These are phyloP conservation scores for Gymnoscopelus braueri DNA, from an alignment of 2,797 vertebrate species.

Conservation along the genomic window DNA sequence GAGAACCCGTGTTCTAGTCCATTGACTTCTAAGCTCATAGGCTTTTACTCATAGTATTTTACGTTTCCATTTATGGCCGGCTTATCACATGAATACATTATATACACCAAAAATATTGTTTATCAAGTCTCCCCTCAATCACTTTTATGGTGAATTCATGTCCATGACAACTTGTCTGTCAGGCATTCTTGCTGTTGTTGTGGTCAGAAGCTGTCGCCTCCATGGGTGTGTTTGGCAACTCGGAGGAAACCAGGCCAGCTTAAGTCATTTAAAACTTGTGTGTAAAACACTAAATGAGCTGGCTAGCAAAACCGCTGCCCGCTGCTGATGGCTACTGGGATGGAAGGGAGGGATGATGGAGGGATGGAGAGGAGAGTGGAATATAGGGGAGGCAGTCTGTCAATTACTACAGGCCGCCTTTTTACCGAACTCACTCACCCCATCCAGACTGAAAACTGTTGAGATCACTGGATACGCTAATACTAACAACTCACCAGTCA, in stretches of 20 bases:
- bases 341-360: slow-evolving; percentile 13
- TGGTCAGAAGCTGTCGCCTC: slow-evolving; percentile 68
- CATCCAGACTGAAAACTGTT: background rate
- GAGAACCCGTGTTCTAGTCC: too few relatives aligned
- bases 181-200: slow-evolving; percentile 59
- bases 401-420: background rate
- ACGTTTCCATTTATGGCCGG: too few relatives aligned
- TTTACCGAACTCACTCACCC: slow-evolving; percentile 32
- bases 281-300: slow-evolving; percentile 75
- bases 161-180: slow-evolving; percentile 36
- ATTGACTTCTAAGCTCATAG: too few relatives aligned
- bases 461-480: background rate
- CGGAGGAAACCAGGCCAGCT: slow-evolving; percentile 63
- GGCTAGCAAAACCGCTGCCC: slow-evolving; percentile 53
- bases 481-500: background rate
- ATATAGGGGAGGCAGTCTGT: background rate
- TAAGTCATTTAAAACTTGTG: slow-evolving; percentile 65
- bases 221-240: slow-evolving; percentile 63
- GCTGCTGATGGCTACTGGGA: slow-evolving; percentile 52
- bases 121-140: too few relatives aligned
- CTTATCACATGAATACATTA: too few relatives aligned
- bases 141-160: slow-evolving; percentile 34
- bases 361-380: background rate
- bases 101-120: too few relatives aligned
- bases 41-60: too few relatives aligned